These are phyloP conservation scores for Phocoena sinus DNA, from an alignment of 2,113 vertebrate genomes.

Conservation along the genomic window DNA sequence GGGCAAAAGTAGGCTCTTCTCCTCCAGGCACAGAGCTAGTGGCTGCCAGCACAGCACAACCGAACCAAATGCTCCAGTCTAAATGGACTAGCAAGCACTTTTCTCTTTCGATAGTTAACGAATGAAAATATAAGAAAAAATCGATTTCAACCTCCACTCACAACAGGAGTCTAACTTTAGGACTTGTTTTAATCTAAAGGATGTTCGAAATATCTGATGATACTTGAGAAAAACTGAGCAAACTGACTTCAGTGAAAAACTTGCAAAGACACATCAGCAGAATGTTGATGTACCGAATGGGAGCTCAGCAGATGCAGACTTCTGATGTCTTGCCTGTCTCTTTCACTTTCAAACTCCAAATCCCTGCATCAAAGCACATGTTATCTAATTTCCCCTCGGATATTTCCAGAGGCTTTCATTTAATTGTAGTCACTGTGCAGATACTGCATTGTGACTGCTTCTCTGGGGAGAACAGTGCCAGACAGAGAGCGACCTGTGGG, in stretches of 20 bases:
- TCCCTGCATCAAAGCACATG: conserved; percentile 35
- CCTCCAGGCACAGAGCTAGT: not conserved
- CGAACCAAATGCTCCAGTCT: not conserved
- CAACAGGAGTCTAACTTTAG: not conserved
- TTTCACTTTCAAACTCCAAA: conserved; percentile 65
- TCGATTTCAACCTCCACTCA: not conserved
- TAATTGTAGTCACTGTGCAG: conserved; percentile 55
- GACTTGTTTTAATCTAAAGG: conserved; percentile 1
- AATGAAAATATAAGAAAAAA: not conserved
- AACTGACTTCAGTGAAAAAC: conserved; percentile 5
- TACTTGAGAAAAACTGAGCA: conserved; percentile 5
- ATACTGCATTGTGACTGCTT: conserved; percentile 29
- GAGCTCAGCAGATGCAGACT: not conserved
- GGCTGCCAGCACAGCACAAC: not conserved
- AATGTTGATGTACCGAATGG: not conserved
- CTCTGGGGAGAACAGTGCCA: conserved; percentile 57
- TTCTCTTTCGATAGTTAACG: conserved; percentile 1
- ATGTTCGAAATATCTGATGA: not conserved
- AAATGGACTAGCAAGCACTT: not conserved
- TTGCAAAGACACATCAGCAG: not conserved
- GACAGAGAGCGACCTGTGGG: not conserved
- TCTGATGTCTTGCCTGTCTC: not conserved
- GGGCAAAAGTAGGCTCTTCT: not conserved
- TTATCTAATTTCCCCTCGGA: conserved; percentile 57
- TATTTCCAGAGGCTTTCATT: conserved; percentile 43